Percentiles rank a stretch among this genome's conserved stretches.
phyloP scores from a whole-genome alignment of 37 sponge, comb jelly and placozoan species.

The Bolinopsis microptera region DNA sequence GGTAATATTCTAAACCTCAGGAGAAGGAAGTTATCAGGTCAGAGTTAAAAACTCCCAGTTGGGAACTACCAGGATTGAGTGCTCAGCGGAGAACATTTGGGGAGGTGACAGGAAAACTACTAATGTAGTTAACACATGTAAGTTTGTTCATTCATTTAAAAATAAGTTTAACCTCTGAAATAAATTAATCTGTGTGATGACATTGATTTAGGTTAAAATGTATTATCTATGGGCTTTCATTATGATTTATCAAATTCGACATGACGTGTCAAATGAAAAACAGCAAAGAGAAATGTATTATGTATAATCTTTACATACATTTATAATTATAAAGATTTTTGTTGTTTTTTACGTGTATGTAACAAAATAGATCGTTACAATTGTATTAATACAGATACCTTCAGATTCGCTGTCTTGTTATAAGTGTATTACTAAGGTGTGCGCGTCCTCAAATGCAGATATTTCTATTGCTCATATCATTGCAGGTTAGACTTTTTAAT shows the following conservation, averaged over 20 bases:
- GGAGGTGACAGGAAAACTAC: slow-evolving; percentile 17
- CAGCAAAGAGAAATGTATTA: no score
- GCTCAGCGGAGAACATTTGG: background rate
- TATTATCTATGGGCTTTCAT: background rate
- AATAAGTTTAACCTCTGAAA: no score
- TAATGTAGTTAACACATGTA: background rate
- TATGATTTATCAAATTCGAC: background rate
- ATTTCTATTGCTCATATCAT: slow-evolving; percentile 52
- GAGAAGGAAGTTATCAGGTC: background rate
- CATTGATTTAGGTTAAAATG: no score
- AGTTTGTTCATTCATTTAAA: background rate
- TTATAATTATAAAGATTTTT: no score
- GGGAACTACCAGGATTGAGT: slow-evolving; percentile 32
- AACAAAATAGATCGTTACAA: background rate
- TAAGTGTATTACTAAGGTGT: slow-evolving; percentile 33
- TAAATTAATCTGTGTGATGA: no score
- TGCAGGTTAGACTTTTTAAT: slow-evolving; percentile 41
- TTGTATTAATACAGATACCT: background rate
- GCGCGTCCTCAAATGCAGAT: background rate
- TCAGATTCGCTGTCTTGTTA: slow-evolving; percentile 42
- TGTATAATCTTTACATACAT: no score
- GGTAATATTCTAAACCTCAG: no score
- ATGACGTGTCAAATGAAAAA: background rate
- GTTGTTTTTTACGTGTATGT: no score
- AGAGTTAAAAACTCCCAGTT: background rate